Evolutionary conservation across 2,888 invertebrate genomes (phyloP).

Genomic region (Saturnia pavonia): DNA sequence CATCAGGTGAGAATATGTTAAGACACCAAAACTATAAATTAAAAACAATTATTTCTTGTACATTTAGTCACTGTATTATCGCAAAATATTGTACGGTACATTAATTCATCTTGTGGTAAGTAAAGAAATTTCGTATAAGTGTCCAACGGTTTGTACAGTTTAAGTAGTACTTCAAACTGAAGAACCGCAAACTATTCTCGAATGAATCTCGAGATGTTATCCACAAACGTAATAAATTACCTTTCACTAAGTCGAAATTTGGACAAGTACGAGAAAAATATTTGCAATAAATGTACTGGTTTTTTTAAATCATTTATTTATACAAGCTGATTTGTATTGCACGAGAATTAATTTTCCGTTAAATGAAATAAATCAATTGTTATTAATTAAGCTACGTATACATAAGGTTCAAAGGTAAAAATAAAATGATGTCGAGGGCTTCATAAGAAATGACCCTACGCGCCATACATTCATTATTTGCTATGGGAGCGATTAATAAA

Average conservation of each 20-base stretch:
- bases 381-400: too few species aligned
- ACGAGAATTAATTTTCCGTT: too few species aligned
- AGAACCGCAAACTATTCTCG: constrained; percentile 8
- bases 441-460: too few species aligned
- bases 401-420: too few species aligned
- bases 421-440: too few species aligned
- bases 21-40: too few species aligned
- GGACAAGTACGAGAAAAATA: not conserved
- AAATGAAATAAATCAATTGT: too few species aligned
- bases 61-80: not conserved
- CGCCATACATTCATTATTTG: too few species aligned
- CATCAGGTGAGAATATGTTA: too few species aligned
- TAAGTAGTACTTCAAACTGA: constrained; percentile 6
- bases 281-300: not conserved
- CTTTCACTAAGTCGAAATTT: constrained; percentile 3
- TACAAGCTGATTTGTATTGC: not conserved
- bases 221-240: not conserved
- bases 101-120: not conserved
- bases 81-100: not conserved
- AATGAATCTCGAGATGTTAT: constrained; percentile 1
- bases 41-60: not conserved
- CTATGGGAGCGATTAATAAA: too few species aligned
- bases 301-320: not conserved
- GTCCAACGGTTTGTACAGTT: constrained; percentile 6
- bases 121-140: not conserved